Base-by-base conservation (phyloP, 2,888 invertebrate genomes). In the Clitarchus hookeri region DNA sequence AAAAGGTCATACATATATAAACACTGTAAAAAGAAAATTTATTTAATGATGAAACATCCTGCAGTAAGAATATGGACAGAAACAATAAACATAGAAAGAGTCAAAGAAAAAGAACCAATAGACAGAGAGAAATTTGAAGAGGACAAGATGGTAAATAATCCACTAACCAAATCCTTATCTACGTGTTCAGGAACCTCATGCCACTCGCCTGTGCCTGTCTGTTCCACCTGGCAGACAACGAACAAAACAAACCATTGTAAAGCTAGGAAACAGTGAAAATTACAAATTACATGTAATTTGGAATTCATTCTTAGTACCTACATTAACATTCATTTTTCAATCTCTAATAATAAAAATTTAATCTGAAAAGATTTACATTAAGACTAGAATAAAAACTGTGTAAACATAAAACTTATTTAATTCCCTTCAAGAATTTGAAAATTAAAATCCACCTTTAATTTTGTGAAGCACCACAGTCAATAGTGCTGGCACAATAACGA, bases 131-230 rank as follows among this genome's bases (percentile, higher is more conserved):
- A n/a, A 65, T 19, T 16, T n/a, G n/a, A 23, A 82, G 85, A 86
- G 80, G 44, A 77, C 36, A 36, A 82, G 25, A 83, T 65, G 13
- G 84, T 44, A 85, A 84, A 48, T 36, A 83, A 84, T 77, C 53
- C 83, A 86, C 77, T 84, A 84, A 83, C 80, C 54, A 36, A 26
- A 26, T 53, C 82, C 27, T 87, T 84, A 80, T 83, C 82, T 87
- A 87, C 87, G 86, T 87, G 86, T 36, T 87, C 86, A 44, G 91
- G 90, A 88, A 92, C 91, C 89, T 92, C 92, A 87, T 91, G 91
- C 92, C 92, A 92, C 87, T 91, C 91, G 87, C 92, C 92, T 87
- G 89, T 90, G 88, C 92, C 91, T 86, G 91, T 91, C 88, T 92
- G 89, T 88, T 92, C 91, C 88, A 92, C 92, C 92, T 92, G 90